Evolutionary conservation across 2,797 vertebrate genomes (phyloP), one percentile per base, ranked within the genome.

Genomic region (Acridotheres tristis): DNA sequence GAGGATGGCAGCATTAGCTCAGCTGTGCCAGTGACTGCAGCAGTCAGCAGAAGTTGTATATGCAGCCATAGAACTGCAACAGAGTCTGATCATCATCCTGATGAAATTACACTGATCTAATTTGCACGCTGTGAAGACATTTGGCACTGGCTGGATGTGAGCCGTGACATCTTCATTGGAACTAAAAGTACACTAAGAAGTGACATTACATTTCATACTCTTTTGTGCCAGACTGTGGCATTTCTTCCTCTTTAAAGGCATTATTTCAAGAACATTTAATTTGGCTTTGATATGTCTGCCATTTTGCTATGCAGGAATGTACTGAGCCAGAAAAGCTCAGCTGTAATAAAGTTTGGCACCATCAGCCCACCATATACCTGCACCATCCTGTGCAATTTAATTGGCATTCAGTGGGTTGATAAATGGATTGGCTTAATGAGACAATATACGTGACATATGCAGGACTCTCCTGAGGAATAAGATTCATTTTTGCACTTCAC

Each of bases 361-460:
- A 96, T 97, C 96, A 96, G 79, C 98, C 97, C 97, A 97, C 98
- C 97, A 96, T 98, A 98, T 98, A 99, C 98, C 98, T 98, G 98
- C 98, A 97, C 98, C 98, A 98, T 98, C 98, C 98, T 98, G 98
- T 98, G 98, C 98, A 98, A 98, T 98, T 98, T 98, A 98, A 99
- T 98, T 99, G 98, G 98, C 98, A 98, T 98, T 98, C 98, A 98
- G 98, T 97, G 97, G 97, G 96, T 98, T 99, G 98, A 99, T 98
- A 98, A 98, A 99, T 98, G 98, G 98, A 98, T 98, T 98, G 98
- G 98, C 98, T 98, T 98, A 98, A 98, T 98, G 98, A 98, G 98
- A 98, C 98, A 98, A 98, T 98, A 98, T 99, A 98, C 96, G 98
- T 98, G 98, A 99, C 98, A 99, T 99, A 99, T 98, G 98, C 98